Evolutionary conservation across 2,113 vertebrate genomes (phyloP), one percentile per base, ranked within the genome.

Genomic region (Catagonus wagneri): DNA sequence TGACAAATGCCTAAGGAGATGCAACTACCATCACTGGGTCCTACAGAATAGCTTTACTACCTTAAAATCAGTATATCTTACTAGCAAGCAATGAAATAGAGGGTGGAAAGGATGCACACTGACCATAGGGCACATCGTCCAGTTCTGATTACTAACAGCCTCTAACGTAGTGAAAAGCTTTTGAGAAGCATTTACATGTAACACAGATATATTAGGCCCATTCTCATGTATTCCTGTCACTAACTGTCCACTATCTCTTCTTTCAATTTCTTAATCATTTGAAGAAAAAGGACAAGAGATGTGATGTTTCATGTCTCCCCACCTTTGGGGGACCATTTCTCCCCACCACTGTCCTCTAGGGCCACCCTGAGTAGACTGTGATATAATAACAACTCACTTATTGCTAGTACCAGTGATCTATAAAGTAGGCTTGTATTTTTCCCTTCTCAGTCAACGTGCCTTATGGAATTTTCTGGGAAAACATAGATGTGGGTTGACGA

Each of bases 41-140:
- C 29, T 66, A 17, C 29, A 66, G 65, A n/a, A n/a, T 66, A 66
- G 29, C 32, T 66, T 66, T 29, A 66, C 65, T 66, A 7, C 29
- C 65, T 32, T 66, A 66, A 66, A 66, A n/a, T n/a, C 78, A 60
- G n/a, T n/a, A n/a, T 16, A 36, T 36, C n/a, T 60, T 1, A 0
- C 3, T 39, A 60, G 56, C 56, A 27, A 56, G 34, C 78, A 60
- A 34, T 60, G n/a, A 14, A 15, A 32, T 66, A 32, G 65, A 71
- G n/a, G 14, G 34, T 17, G 78, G n/a, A 39, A 14, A 80, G n/a
- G 14, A 39, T 17, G 22, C n/a, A 27, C 22, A 39, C 54, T 60
- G 23, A 39, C 9, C 32, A 10, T 36, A 36, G 7, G 56, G n/a
- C 14, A 60, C 2, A 0, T 2, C 27, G n/a, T 60, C n/a, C 56